A percentile compares a stretch with the other conserved stretches of the same genome.
These are phyloP conservation scores for Camelus bactrianus DNA, from an alignment of 2,113 vertebrate species.

Conservation along the genomic window DNA sequence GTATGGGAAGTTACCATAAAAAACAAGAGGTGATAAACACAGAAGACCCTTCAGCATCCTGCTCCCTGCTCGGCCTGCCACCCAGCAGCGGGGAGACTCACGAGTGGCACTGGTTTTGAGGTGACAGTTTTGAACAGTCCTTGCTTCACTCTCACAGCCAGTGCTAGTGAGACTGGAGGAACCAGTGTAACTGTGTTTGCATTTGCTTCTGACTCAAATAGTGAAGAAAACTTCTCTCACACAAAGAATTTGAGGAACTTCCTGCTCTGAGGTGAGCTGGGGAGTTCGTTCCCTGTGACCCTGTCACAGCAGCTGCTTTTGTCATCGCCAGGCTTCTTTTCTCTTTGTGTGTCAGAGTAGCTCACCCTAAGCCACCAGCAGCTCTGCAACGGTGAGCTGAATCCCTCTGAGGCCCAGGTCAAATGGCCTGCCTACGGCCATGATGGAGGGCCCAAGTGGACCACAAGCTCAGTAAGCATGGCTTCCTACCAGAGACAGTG, in stretches of 20 bases:
- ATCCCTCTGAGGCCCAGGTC: not conserved
- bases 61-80: not conserved
- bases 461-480: not conserved
- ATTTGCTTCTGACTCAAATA: not conserved
- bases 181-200: not conserved
- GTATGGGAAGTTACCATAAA: not conserved
- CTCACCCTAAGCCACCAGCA: not conserved
- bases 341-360: not conserved
- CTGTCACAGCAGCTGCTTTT: not conserved
- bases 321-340: not conserved
- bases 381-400: not conserved
- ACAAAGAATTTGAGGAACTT: not conserved
- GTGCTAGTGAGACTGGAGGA: not conserved
- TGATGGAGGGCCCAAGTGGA: not conserved
- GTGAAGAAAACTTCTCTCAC: not conserved
- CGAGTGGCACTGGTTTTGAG: not conserved
- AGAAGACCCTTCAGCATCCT: not conserved
- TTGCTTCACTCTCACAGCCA: not conserved
- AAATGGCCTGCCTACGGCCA: constrained; percentile 9
- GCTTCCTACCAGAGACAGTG: not conserved
- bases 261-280: not conserved
- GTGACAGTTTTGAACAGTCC: not conserved
- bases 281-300: not conserved
- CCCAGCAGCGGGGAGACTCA: not conserved
- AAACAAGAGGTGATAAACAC: not conserved